phyloP scores from a whole-genome alignment of 2,888 invertebrate genomes.

The Synergus itoensis region DNA sequence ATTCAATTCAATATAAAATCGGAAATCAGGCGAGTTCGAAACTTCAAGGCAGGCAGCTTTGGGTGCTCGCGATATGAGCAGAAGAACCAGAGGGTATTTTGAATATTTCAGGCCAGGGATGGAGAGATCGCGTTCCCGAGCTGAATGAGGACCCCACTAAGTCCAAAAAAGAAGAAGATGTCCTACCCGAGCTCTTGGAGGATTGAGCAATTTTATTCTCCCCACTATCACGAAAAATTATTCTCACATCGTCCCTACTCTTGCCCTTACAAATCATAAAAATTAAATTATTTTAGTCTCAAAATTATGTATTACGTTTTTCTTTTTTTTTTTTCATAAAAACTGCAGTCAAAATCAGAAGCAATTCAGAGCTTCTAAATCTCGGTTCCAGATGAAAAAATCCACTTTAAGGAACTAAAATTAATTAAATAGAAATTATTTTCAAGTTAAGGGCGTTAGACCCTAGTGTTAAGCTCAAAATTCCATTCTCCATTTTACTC shows the following conservation, averaged over 20 bases:
- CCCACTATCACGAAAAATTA: conserved; percentile 6
- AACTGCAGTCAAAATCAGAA: too few species aligned
- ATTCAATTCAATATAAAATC: conserved; percentile 30
- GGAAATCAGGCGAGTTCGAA: conserved; percentile 51
- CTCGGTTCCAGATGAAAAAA: too few species aligned
- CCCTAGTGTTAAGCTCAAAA: too few species aligned
- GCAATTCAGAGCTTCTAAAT: neutral
- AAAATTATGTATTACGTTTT: neutral
- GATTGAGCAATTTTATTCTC: conserved; percentile 56
- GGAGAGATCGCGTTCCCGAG: conserved; percentile 77
- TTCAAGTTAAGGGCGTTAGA: too few species aligned
- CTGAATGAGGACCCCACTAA: conserved; percentile 74
- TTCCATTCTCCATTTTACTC: too few species aligned
- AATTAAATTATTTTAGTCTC: conserved; percentile 6
- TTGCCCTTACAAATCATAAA: neutral
- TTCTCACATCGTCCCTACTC: conserved; percentile 13
- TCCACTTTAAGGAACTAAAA: too few species aligned
- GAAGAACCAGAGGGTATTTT: conserved; percentile 69
- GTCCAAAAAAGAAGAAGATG: conserved; percentile 66
- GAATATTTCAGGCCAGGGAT: conserved; percentile 77
- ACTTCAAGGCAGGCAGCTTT: conserved; percentile 45
- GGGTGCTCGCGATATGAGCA: conserved; percentile 57
- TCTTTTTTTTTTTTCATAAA: too few species aligned
- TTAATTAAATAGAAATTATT: too few species aligned
- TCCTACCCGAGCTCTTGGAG: conserved; percentile 67